Evolutionary conservation across 2,797 vertebrate genomes (phyloP).

Genomic region (Sparus aurata): DNA sequence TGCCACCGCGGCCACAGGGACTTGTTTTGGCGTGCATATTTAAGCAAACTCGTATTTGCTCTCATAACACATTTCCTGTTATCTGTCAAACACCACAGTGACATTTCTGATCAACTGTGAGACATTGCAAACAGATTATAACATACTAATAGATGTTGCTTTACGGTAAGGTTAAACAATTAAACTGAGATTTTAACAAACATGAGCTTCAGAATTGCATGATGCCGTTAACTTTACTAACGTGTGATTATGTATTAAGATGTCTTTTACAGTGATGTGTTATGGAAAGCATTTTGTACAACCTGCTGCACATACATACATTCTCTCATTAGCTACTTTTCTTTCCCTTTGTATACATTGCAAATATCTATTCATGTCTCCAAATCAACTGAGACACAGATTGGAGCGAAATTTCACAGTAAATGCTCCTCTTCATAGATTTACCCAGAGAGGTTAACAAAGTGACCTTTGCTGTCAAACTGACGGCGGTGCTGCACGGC

Average conservation of each 20-base stretch:
- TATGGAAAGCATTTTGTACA: neutral
- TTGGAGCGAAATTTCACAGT: neutral
- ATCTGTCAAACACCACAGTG: neutral
- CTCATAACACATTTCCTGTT: constrained; percentile 47
- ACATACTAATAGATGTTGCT: neutral
- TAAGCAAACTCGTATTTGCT: constrained; percentile 20
- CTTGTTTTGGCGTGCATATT: constrained; percentile 8
- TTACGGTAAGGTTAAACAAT: neutral
- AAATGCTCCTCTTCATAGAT: neutral
- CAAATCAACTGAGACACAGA: neutral
- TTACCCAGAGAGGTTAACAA: neutral
- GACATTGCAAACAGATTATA: neutral
- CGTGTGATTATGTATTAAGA: neutral
- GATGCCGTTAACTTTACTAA: neutral
- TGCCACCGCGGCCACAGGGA: constrained; percentile 52
- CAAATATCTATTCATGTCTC: neutral
- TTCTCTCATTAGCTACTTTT: neutral
- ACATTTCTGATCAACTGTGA: constrained; percentile 16
- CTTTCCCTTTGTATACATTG: neutral
- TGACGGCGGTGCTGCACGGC: too few species aligned
- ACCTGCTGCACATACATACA: neutral
- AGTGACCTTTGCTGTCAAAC: neutral
- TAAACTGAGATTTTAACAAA: neutral
- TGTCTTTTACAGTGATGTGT: neutral
- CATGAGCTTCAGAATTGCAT: neutral